A percentile compares a stretch with the other conserved stretches of the same genome.
Evolutionary conservation across 2,888 invertebrate genomes (phyloP).

Genomic region (Mesochorus sp.): DNA sequence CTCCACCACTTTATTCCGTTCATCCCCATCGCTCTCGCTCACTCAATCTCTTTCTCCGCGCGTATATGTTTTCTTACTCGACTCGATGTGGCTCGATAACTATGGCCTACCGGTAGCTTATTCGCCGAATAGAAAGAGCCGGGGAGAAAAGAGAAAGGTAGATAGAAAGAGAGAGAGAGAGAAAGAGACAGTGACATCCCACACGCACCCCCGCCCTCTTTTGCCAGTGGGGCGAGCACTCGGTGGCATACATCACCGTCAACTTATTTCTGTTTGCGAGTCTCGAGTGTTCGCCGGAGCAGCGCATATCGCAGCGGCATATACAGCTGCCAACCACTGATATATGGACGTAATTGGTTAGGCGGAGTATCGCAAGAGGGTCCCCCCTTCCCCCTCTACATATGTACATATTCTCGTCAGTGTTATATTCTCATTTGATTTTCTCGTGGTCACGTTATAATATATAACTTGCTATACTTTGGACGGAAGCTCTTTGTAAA

Average conservation of each 20-base stretch:
- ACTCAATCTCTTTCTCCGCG: slow-evolving; percentile 35
- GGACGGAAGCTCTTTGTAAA: no score
- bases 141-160: no score
- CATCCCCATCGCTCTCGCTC: slow-evolving; percentile 39
- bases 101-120: slow-evolving; percentile 27
- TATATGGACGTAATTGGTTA: slow-evolving; percentile 79
- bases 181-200: slow-evolving; percentile 48
- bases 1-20: slow-evolving; percentile 17
- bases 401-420: slow-evolving; percentile 38
- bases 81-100: slow-evolving; percentile 38
- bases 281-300: slow-evolving; percentile 24
- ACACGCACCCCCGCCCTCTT: slow-evolving; percentile 67
- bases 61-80: slow-evolving; percentile 13
- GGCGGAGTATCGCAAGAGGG: slow-evolving; percentile 69
- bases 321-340: slow-evolving; percentile 71
- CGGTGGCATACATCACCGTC: slow-evolving; percentile 77
- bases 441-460: no score
- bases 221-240: slow-evolving; percentile 50
- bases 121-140: slow-evolving; percentile 19
- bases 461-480: no score
- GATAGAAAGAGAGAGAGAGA: no score
- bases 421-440: background rate
- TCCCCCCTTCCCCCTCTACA: no score
- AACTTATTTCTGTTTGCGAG: slow-evolving; percentile 76
- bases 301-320: slow-evolving; percentile 18